Conservation (phyloP, 2,888 invertebrate genomes). For the Bimastos eiseni region DNA sequence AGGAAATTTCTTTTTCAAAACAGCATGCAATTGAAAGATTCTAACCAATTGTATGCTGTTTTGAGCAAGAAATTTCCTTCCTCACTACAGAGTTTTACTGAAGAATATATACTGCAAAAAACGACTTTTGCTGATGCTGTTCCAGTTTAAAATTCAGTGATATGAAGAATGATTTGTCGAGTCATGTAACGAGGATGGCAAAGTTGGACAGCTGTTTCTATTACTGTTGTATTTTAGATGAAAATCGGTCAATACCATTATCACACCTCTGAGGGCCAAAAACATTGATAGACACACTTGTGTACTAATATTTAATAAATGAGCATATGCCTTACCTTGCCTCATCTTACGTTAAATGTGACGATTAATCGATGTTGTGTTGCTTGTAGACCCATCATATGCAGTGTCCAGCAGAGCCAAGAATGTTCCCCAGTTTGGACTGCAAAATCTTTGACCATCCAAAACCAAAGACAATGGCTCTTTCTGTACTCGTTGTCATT, state of each 20-base stretch:
- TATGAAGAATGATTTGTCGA: background rate
- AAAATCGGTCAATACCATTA: background rate
- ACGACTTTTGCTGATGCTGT: no score
- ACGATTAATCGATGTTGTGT: background rate
- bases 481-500: constrained; percentile 98
- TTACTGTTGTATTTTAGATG: background rate
- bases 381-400: constrained; percentile 84
- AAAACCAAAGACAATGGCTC: constrained; percentile 99
- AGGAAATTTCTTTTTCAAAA: no score
- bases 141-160: background rate
- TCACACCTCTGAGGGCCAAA: no score
- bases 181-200: background rate
- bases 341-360: background rate
- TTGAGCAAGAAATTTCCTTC: no score
- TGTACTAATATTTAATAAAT: background rate
- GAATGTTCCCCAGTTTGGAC: constrained; percentile 93
- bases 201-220: background rate
- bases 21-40: no score
- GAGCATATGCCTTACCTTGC: background rate
- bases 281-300: background rate
- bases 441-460: constrained; percentile 97
- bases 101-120: no score
- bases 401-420: constrained; percentile 84
- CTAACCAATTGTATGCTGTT: no score
- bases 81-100: no score